A percentile compares a stretch with the other conserved stretches of the same genome.
These are phyloP conservation scores for Lepilemur ruficaudatus DNA, from an alignment of 2,797 vertebrate species.

Conservation along the genomic window DNA sequence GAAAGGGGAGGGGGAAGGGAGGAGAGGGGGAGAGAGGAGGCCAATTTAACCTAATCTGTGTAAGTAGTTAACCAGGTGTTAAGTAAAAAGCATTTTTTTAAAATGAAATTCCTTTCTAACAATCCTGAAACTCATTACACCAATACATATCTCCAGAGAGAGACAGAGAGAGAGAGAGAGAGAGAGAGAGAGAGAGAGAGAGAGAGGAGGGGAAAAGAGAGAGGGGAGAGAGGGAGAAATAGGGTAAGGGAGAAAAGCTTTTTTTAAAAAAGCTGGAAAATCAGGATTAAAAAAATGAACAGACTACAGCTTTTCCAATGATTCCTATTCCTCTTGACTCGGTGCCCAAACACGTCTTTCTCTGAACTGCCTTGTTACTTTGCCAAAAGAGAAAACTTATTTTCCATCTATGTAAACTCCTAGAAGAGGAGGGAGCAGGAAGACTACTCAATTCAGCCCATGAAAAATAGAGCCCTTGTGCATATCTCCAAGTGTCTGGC, in stretches of 20 bases:
- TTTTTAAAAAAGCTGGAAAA: not conserved
- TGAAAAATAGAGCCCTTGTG: constrained; percentile 77
- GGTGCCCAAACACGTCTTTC: constrained; percentile 64
- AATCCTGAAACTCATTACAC: constrained; percentile 14
- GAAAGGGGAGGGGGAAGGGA: too few species aligned
- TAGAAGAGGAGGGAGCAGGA: constrained; percentile 64
- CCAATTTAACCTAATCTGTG: constrained; percentile 16
- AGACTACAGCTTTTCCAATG: constrained; percentile 52
- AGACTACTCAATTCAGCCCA: constrained; percentile 63
- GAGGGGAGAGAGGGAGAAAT: not conserved
- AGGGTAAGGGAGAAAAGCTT: not conserved
- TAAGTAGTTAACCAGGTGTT: constrained; percentile 4
- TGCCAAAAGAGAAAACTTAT: constrained; percentile 62
- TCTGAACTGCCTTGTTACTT: constrained; percentile 57
- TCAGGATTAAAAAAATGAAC: constrained; percentile 23
- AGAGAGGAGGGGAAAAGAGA: not conserved
- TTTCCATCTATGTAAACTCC: constrained; percentile 70
- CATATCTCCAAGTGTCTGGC: constrained; percentile 61
- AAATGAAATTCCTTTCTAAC: constrained; percentile 26
- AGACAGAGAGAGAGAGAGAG: not conserved
- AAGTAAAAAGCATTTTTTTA: not conserved
- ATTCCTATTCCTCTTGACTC: constrained; percentile 61
- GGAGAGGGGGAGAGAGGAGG: not conserved
- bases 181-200: not conserved
- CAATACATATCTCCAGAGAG: not conserved